phyloP scores from a whole-genome alignment of 2,888 invertebrate species.

The Dolomedes plantarius region DNA sequence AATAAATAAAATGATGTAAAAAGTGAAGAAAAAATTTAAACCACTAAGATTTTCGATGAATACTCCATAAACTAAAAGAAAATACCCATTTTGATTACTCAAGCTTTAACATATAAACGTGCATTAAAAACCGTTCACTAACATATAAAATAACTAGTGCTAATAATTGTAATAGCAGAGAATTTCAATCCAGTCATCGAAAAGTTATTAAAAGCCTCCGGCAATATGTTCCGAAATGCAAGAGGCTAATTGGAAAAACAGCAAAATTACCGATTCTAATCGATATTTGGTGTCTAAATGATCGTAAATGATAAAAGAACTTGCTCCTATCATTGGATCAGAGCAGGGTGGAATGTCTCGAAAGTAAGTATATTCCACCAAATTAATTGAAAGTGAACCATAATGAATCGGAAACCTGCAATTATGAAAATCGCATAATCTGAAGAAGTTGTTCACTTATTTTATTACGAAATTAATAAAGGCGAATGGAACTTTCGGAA shows the following conservation, averaged over 20 bases:
- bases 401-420: conserved; percentile 2
- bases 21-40: too few species aligned
- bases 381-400: background rate
- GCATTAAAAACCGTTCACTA: too few species aligned
- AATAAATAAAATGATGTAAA: too few species aligned
- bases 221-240: background rate
- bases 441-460: background rate
- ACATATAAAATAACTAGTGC: too few species aligned
- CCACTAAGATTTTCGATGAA: too few species aligned
- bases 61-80: too few species aligned
- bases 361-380: background rate
- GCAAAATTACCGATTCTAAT: background rate
- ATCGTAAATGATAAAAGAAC: background rate
- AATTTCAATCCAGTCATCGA: background rate
- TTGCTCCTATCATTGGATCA: background rate
- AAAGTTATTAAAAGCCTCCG: background rate
- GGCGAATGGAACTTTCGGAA: background rate
- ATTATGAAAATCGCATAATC: background rate
- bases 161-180: background rate
- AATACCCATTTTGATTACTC: too few species aligned
- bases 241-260: background rate
- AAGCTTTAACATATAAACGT: too few species aligned
- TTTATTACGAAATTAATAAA: background rate
- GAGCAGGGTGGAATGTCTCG: background rate
- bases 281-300: conserved; percentile 1